Conservation (phyloP, 2,113 vertebrate species). For the Nansenia antarctica region DNA sequence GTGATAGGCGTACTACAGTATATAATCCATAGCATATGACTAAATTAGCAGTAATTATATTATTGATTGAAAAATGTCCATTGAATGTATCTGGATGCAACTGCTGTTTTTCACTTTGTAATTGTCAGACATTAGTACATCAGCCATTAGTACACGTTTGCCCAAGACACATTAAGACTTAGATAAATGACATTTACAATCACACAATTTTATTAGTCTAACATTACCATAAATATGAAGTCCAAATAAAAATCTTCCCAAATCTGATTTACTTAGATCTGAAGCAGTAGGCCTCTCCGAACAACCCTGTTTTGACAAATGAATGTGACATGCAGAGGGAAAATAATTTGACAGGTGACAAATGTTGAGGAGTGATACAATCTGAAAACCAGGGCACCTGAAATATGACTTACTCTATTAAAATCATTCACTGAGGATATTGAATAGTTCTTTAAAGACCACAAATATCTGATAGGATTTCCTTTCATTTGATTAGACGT, state of each 20-base stretch:
- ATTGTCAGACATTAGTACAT: constrained; percentile 53
- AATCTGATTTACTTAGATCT: constrained; percentile 73
- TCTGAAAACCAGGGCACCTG: constrained; percentile 79
- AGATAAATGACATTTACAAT: constrained; percentile 65
- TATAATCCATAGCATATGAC: not conserved
- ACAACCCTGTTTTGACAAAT: constrained; percentile 79
- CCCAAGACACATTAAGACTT: constrained; percentile 46
- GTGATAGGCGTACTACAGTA: constrained; percentile 43
- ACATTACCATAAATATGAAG: constrained; percentile 72
- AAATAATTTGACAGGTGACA: constrained; percentile 87
- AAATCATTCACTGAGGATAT: constrained; percentile 82
- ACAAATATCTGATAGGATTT: constrained; percentile 73
- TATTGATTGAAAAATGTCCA: constrained; percentile 39
- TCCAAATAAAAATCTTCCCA: constrained; percentile 66
- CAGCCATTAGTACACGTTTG: constrained; percentile 39
- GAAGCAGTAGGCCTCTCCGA: constrained; percentile 69
- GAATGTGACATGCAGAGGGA: constrained; percentile 75
- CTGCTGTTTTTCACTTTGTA: constrained; percentile 42
- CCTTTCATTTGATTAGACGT: constrained; percentile 69
- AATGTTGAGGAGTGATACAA: constrained; percentile 81
- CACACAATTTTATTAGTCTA: constrained; percentile 65
- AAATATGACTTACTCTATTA: constrained; percentile 84
- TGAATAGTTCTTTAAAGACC: constrained; percentile 82
- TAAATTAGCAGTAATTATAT: constrained; percentile 34
- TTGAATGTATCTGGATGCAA: constrained; percentile 7